phyloP scores from a whole-genome alignment of 2,113 vertebrate species.

The Pollachius pollachius region DNA sequence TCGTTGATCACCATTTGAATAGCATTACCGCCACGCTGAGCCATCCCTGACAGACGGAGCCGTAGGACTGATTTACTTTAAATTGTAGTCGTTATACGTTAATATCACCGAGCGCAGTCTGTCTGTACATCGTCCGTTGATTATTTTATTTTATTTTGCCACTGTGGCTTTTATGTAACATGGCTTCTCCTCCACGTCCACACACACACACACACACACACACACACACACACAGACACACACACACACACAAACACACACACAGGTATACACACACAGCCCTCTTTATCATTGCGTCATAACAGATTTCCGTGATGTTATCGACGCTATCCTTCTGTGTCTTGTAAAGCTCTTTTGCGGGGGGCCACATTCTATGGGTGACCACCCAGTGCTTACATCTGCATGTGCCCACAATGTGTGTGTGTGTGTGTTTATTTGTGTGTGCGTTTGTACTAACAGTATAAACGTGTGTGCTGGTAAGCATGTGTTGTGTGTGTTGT shows the following conservation, averaged over 20 bases:
- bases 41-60: too few species aligned
- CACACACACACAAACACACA: too few species aligned
- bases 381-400: constrained; percentile 28
- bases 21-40: constrained; percentile 28
- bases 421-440: too few species aligned
- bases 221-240: too few species aligned
- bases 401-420: too few species aligned
- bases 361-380: constrained; percentile 29
- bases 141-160: too few species aligned
- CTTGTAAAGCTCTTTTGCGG: constrained; percentile 43
- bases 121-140: constrained; percentile 28
- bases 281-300: constrained; percentile 36
- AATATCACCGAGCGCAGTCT: constrained; percentile 56
- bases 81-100: constrained; percentile 55
- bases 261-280: too few species aligned
- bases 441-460: too few species aligned
- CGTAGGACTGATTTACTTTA: constrained; percentile 39
- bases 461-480: too few species aligned
- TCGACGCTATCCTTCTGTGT: constrained; percentile 63
- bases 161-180: constrained; percentile 40
- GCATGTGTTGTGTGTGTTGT: too few species aligned
- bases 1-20: constrained; percentile 55
- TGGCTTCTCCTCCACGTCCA: constrained; percentile 7
- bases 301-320: constrained; percentile 61
- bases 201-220: background rate